Evolutionary conservation across 2,113 vertebrate species (phyloP), one percentile per base, ranked within the genome.

Genomic region (Cynoglossus semilaevis): DNA sequence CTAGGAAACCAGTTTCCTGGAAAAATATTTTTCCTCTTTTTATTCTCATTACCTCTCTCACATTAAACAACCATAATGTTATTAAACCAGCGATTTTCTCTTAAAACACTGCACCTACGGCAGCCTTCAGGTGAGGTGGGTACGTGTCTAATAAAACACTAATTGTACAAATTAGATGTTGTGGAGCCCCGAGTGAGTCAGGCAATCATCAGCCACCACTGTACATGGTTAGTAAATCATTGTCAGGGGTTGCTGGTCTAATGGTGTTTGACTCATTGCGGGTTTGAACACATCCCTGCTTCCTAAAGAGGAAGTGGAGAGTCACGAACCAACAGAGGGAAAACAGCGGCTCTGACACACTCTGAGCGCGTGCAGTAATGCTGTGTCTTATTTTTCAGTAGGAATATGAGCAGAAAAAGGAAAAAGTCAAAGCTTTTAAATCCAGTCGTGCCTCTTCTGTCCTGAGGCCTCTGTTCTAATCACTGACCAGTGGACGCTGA

Each of bases 121-220:
- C 54, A 52, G 57, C 45, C 53, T 35, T 67, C 46, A 74, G 70
- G 60, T 69, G 68, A 77, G 53, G 44, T 41, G 56, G 58, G 37
- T 51, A 56, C 15, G 22, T 77, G 77, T 77, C 63, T 82, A 81
- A 83, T 85, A 67, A 82, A 69, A 71, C 1, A 16, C 56, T 77
- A 78, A 79, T 76, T 80, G 69, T 51, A 54, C 79, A 80, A 80
- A 81, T 80, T 55, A 86, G 77, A 77, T 71, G 71, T 63, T 76
- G 73, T 44, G 55, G 61, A 68, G 79, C 55, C 74, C 69, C 74
- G 67, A 60, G 61, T 67, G 77, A 80, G 81, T 77, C 75, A 74
- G 68, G 16, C 48, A 77, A 76, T 86, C 76, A 63, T 67, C 80
- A 71, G 71, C 63, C 57, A 63, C 58, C 18, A 70, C 56, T 67